phyloP scores from a whole-genome alignment of 2,797 vertebrate species.

The Sternarchorhynchus goeldii region DNA sequence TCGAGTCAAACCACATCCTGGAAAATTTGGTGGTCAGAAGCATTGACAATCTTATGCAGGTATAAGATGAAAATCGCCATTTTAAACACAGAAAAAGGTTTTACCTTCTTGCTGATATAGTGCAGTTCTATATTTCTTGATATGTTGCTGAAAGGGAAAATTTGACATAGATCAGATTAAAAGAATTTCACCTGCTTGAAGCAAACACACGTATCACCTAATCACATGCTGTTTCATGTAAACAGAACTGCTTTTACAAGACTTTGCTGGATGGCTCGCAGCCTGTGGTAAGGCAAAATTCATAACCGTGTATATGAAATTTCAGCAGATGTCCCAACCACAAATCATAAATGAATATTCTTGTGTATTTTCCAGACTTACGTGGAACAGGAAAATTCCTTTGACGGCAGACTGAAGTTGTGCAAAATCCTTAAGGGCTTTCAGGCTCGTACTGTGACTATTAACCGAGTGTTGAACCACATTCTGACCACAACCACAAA shows the following conservation, averaged over 20 bases:
- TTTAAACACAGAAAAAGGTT: background rate
- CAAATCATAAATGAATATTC: background rate
- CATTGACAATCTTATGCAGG: constrained; percentile 68
- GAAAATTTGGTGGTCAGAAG: constrained; percentile 51
- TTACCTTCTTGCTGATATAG: background rate
- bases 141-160: no score
- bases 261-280: constrained; percentile 20
- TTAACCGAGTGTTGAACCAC: constrained; percentile 69
- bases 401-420: constrained; percentile 63
- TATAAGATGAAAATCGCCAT: constrained; percentile 38
- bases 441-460: constrained; percentile 68
- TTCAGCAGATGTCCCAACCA: background rate
- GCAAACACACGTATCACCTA: no score
- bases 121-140: no score
- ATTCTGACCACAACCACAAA: constrained; percentile 45
- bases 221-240: constrained; percentile 13
- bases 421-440: constrained; percentile 76
- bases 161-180: no score
- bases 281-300: constrained; percentile 23
- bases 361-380: constrained; percentile 23
- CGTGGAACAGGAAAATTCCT: constrained; percentile 49
- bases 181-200: no score
- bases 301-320: background rate
- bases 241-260: constrained; percentile 68
- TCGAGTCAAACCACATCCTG: constrained; percentile 48